Base-by-base conservation (phyloP, 53 echinoderm and acorn worm genomes). In the Luidia sarsii region DNA sequence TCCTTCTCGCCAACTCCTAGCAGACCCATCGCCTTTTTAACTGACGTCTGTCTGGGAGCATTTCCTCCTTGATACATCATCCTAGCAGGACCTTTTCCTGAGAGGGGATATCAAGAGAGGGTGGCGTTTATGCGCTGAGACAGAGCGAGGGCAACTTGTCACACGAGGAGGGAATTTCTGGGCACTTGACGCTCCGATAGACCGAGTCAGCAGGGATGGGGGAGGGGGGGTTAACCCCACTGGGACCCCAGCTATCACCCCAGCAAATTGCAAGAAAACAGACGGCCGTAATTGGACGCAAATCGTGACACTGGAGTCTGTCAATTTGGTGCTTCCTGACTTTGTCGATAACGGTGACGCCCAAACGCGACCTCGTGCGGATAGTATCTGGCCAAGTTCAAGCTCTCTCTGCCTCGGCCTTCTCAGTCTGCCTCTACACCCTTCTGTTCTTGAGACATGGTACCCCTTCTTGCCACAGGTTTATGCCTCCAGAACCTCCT, bases 61-160 rank as follows among this genome's bases (percentile, higher is more conserved):
- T 77, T 77, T 77, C 77, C 77, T 77, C 33, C 30, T 37, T 0
- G 43, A 77, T 60, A 60, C 77, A 61, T 77, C 77, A 77, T 77
- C 77, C 45, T 77, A 77, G 77, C 77, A 77, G 77, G 46, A 59
- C 60, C 6, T 60, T 43, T 77, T 77, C 77, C 77, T 77, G 77
- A 59, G 46, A 77, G 29, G 62, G 45, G 77, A 77, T 67, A 69
- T 77, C 60, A 61, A 55, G 61, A 77, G 60, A 60, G 56, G 60
- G 23, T 77, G 60, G 60, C 28, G 67, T n/a, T 63, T 63, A 63
- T 63, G 34, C 41, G 43, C 45, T 60, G 60, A 1, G 30, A 27
- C 77, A 39, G 41, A 36, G 60, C n/a, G 24, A 77, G 60, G 33
- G 32, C 41, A 32, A 24, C 60, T 25, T 23, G 59, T 30, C 57